These are phyloP conservation scores for Pangasius mekongensis DNA, from an alignment of 2,797 vertebrate species.

Conservation along the genomic window DNA sequence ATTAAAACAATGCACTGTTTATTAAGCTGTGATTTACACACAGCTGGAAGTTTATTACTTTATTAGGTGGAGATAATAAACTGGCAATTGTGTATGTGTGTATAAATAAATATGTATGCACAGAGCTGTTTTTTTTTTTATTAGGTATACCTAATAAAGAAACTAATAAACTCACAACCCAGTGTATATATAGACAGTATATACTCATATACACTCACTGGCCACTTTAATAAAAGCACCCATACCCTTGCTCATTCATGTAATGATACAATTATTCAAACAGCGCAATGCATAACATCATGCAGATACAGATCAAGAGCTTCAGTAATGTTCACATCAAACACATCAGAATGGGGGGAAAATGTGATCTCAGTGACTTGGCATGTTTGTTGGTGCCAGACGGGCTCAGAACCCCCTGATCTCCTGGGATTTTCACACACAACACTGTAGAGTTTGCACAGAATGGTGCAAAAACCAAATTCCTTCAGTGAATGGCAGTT, in stretches of 20 bases:
- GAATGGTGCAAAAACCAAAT: not conserved
- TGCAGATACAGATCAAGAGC: not conserved
- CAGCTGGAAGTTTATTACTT: slow-evolving; percentile 34
- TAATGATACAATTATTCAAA: not conserved
- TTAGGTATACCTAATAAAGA: slow-evolving; percentile 7
- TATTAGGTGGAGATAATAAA: slow-evolving; percentile 30
- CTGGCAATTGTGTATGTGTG: not conserved
- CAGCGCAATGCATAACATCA: not conserved
- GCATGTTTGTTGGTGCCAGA: not conserved
- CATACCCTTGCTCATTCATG: not conserved
- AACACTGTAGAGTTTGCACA: not conserved
- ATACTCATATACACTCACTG: not conserved
- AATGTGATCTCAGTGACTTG: not conserved
- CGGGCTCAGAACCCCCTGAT: not conserved
- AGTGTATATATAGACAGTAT: not conserved
- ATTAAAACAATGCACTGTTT: not conserved
- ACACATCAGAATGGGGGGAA: not conserved
- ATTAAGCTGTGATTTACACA: slow-evolving; percentile 22
- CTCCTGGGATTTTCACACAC: slow-evolving; percentile 1
- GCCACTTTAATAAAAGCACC: slow-evolving; percentile 1
- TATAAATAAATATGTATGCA: slow-evolving; percentile 8
- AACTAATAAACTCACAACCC: not conserved
- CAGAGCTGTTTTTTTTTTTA: slow-evolving; percentile 14
- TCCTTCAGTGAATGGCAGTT: not conserved
- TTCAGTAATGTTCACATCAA: not conserved